Evolutionary conservation across 2,797 vertebrate genomes (phyloP).

Genomic region (Craterocephalus amniculus): DNA sequence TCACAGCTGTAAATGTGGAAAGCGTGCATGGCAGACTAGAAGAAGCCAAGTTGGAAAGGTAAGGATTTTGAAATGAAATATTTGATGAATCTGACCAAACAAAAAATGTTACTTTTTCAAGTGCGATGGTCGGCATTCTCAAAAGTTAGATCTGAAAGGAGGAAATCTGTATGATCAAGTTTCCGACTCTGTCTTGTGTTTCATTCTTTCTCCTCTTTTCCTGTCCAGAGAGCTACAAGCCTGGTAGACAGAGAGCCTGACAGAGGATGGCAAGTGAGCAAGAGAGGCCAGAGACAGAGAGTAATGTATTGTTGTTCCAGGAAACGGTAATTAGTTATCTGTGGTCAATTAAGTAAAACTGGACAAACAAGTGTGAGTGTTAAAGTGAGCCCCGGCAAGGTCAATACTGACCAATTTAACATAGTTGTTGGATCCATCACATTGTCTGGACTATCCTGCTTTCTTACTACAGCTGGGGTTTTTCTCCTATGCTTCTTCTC

Average conservation of each 20-base stretch:
- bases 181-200: neutral
- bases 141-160: neutral
- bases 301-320: slow-evolving; percentile 68
- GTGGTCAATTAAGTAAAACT: slow-evolving; percentile 83
- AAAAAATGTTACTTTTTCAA: slow-evolving; percentile 1
- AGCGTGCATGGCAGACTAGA: neutral
- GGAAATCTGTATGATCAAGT: slow-evolving; percentile 6
- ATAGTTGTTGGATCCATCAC: slow-evolving; percentile 71
- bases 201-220: neutral
- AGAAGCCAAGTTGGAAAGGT: neutral
- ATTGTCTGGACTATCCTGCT: slow-evolving; percentile 39
- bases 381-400: slow-evolving; percentile 74
- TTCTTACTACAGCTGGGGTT: slow-evolving; percentile 38
- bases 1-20: neutral
- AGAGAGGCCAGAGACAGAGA: slow-evolving; percentile 33
- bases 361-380: slow-evolving; percentile 82
- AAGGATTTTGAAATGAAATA: neutral
- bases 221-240: slow-evolving; percentile 4
- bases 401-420: slow-evolving; percentile 77
- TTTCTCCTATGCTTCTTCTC: slow-evolving; percentile 18
- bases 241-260: slow-evolving; percentile 31
- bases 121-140: neutral
- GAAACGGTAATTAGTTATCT: slow-evolving; percentile 79
- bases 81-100: neutral
- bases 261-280: slow-evolving; percentile 25